Base-by-base conservation (phyloP, 1,140 invertebrate species). In the Drosophila albomicans region DNA sequence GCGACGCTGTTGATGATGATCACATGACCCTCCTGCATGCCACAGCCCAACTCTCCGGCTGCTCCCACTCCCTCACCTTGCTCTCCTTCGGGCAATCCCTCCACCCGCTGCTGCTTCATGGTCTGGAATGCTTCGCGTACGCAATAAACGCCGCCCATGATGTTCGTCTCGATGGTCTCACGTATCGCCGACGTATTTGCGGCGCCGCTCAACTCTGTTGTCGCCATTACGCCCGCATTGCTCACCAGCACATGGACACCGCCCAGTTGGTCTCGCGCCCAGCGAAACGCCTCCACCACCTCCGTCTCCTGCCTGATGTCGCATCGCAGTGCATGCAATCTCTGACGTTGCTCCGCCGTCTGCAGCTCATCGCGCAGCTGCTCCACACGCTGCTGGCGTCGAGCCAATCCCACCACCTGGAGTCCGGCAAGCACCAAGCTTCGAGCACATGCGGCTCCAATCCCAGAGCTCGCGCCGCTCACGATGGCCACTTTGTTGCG, bases 181-280 rank as follows among this genome's bases (percentile, higher is more conserved):
- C 78, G 76, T 82, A 93, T 93, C 4, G 88, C 81, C 5, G 71
- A 15, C 0, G 93, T 82, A 38, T 92, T 91, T 3, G 35, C 90
- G 68, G 93, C 93, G 93, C 81, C 93, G 72, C 84, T 81, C 94
- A 94, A 32, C 92, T 87, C 76, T 77, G 88, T 93, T 93, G 94
- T 82, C 92, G 81, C 77, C 0, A 93, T 90, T 1, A 95, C 81
- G 1, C 95, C 96, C 11, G 96, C 96, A 92, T 96, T 96, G 90
- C 96, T 97, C 41, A 97, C 93, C 41, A 96, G 93, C 3, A 97
- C 93, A 81, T 97, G 95, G 1, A 96, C 93, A 1, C 95, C 95
- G 2, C 95, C 96, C 16, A 95, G 92, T 1, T 94, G 93, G 0
- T 93, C 88, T 28, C 94, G 93, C 2, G 95, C 93, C 94, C 94